Conservation (phyloP, 2,113 vertebrate genomes). For the Siniperca chuatsi region DNA sequence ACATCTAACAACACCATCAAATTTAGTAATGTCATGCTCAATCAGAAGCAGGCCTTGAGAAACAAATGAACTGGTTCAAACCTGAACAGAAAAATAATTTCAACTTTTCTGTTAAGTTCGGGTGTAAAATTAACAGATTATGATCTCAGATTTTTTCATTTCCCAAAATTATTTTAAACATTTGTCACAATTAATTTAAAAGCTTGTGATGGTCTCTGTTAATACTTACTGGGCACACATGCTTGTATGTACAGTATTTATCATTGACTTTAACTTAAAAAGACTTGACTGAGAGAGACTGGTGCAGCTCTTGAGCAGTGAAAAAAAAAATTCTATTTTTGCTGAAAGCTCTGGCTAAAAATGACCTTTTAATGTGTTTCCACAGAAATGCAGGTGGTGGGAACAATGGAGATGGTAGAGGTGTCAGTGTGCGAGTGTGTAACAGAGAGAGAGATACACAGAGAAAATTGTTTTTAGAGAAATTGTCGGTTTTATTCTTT, state of each 20-base stretch:
- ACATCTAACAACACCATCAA: background rate
- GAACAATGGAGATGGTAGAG: slow-evolving; percentile 20
- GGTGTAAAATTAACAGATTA: background rate
- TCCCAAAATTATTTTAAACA: background rate
- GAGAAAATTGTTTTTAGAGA: background rate
- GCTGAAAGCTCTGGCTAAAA: slow-evolving; percentile 7
- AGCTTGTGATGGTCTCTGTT: background rate
- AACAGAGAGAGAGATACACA: background rate
- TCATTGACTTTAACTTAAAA: background rate
- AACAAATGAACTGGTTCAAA: background rate
- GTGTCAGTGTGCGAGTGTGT: slow-evolving; percentile 15
- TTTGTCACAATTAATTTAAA: no score
- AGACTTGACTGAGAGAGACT: background rate
- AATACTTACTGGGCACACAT: no score
- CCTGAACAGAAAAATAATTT: background rate
- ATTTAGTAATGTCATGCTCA: background rate
- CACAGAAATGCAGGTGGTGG: slow-evolving; percentile 33
- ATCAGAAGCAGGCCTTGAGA: background rate
- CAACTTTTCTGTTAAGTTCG: background rate
- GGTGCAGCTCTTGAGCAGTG: background rate
- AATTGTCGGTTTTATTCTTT: slow-evolving; percentile 21
- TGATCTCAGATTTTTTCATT: background rate
- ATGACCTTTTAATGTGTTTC: slow-evolving; percentile 20
- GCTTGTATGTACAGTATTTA: background rate
- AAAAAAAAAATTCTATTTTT: slow-evolving; percentile 29